A percentile compares a stretch with the other conserved stretches of the same genome.
Conservation (phyloP, 2,888 invertebrate genomes). For the Orthosia gracilis region DNA sequence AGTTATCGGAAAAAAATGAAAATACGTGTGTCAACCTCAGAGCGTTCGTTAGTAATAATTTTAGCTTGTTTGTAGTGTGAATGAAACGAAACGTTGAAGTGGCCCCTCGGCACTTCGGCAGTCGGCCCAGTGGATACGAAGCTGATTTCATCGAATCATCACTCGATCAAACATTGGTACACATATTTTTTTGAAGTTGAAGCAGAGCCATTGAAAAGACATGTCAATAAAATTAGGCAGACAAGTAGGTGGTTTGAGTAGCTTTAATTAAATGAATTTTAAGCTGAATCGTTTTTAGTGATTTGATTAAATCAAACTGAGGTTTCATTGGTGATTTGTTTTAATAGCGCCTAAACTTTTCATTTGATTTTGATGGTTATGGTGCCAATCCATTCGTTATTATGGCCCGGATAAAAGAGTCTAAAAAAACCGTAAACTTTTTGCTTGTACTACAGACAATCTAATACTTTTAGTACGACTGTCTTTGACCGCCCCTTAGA, state of each 20-base stretch:
- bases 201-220: conserved; percentile 62
- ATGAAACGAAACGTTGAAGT: conserved; percentile 74
- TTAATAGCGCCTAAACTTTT: too few relatives aligned
- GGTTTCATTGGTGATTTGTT: not conserved
- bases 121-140: conserved; percentile 65
- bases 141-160: conserved; percentile 76
- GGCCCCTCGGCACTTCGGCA: conserved; percentile 68
- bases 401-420: too few relatives aligned
- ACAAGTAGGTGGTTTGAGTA: conserved; percentile 57
- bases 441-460: too few relatives aligned
- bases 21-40: conserved; percentile 50
- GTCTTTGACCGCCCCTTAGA: too few relatives aligned
- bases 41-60: conserved; percentile 69
- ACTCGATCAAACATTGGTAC: conserved; percentile 73
- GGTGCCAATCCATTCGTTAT: too few relatives aligned
- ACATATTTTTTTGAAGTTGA: conserved; percentile 65
- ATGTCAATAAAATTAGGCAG: conserved; percentile 70
- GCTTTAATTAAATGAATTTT: conserved; percentile 38
- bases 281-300: conserved; percentile 2
- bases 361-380: too few relatives aligned
- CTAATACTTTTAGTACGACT: too few relatives aligned
- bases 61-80: conserved; percentile 73
- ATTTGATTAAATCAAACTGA: not conserved
- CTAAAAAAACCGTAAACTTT: too few relatives aligned
- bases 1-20: conserved; percentile 47